A percentile compares a stretch with the other conserved stretches of the same genome.
phyloP scores from a whole-genome alignment of 2,113 vertebrate genomes.

The Spermophilus dauricus region DNA sequence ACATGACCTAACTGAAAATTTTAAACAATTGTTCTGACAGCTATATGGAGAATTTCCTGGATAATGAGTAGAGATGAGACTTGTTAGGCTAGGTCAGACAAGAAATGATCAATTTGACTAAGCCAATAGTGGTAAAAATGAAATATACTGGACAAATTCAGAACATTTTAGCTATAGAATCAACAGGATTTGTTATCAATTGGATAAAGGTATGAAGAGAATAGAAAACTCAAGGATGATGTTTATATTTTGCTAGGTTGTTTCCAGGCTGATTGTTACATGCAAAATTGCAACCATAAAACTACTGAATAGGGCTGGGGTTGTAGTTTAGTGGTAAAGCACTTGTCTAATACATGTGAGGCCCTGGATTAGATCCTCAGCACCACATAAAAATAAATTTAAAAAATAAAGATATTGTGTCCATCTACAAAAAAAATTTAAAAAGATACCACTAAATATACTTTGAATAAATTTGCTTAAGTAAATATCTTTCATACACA shows the following conservation, averaged over 20 bases:
- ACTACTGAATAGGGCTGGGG: not conserved
- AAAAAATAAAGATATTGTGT: no score
- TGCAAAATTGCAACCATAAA: not conserved
- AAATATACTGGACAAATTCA: not conserved
- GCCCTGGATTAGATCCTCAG: no score
- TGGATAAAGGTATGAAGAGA: not conserved
- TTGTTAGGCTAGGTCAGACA: not conserved
- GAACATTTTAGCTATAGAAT: constrained; percentile 25
- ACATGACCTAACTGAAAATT: not conserved
- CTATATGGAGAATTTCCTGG: not conserved
- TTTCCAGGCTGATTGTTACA: constrained; percentile 2
- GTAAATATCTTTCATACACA: not conserved
- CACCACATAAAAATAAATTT: no score
- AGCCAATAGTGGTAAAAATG: not conserved
- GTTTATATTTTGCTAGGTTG: not conserved
- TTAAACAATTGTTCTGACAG: not conserved
- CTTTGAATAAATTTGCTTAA: constrained; percentile 29
- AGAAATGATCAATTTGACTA: constrained; percentile 9
- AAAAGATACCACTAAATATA: not conserved
- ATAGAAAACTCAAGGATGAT: not conserved
- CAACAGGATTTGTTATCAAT: not conserved
- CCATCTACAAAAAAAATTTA: no score
- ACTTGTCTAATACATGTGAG: no score
- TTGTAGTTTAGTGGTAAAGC: no score
- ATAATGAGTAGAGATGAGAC: not conserved